Evolutionary conservation across 2,888 invertebrate genomes (phyloP).

Genomic region (Apamea crenata): DNA sequence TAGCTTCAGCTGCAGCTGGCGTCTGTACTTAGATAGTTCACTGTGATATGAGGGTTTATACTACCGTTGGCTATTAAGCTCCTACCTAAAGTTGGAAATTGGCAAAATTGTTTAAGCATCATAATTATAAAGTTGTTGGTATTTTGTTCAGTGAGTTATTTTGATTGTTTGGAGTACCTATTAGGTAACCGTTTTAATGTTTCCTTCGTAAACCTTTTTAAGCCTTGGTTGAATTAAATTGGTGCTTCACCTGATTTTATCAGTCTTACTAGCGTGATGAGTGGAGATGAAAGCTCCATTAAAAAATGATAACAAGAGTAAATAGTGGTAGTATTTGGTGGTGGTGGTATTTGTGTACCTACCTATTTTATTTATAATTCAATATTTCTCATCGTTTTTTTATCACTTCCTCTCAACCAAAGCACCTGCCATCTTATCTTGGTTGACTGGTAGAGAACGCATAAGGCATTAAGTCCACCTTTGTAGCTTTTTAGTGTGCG

Average conservation of each 20-base stretch:
- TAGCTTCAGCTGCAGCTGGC: no score
- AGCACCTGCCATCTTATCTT: no score
- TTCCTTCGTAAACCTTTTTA: conserved; percentile 9
- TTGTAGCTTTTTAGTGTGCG: no score
- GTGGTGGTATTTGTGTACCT: no score
- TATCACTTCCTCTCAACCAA: no score
- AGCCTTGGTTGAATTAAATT: neutral
- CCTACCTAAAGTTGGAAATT: conserved; percentile 2
- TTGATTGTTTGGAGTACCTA: conserved; percentile 8
- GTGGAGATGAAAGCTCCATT: neutral
- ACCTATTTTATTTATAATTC: no score
- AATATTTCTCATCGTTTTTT: no score
- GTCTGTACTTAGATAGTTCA: conserved; percentile 3
- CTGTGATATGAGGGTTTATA: conserved; percentile 44
- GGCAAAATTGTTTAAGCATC: conserved; percentile 10
- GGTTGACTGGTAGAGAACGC: no score
- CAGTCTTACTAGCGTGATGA: neutral
- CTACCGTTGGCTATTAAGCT: neutral
- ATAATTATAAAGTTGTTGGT: conserved; percentile 17
- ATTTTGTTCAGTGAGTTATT: conserved; percentile 19
- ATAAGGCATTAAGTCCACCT: no score
- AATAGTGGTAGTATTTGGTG: no score
- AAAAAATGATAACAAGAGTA: neutral
- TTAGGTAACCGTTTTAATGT: neutral
- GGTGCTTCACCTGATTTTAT: neutral